These are phyloP conservation scores for Oenanthe oenanthe DNA, from an alignment of 2,113 vertebrate genomes.

Conservation along the genomic window DNA sequence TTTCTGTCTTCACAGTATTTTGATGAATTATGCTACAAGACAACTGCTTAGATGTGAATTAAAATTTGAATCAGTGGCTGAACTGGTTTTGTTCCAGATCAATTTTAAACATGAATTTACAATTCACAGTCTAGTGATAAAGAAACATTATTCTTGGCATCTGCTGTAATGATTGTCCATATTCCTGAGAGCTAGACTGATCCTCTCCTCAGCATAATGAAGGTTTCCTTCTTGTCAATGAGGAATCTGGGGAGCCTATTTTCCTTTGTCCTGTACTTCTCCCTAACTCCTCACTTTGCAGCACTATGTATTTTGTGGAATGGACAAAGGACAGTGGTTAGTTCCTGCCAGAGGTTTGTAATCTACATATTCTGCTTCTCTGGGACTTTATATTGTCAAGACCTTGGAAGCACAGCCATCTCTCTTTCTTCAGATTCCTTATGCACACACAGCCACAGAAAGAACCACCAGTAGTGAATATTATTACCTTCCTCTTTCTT, in stretches of 20 bases:
- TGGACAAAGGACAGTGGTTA: not conserved
- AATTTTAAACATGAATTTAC: not conserved
- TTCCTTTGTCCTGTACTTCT: not conserved
- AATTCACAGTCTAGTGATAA: not conserved
- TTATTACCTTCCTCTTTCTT: not conserved
- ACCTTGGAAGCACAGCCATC: not conserved
- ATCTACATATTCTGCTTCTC: not conserved
- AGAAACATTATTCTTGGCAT: not conserved
- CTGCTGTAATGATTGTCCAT: not conserved
- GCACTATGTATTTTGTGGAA: not conserved
- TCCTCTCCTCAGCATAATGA: not conserved
- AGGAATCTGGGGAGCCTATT: not conserved
- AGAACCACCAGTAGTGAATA: not conserved
- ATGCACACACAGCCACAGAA: not conserved
- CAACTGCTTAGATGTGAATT: not conserved
- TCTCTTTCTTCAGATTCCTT: not conserved
- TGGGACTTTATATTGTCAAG: not conserved
- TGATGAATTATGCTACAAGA: not conserved
- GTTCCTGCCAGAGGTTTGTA: not conserved
- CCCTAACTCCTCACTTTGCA: not conserved
- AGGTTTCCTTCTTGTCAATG: not conserved
- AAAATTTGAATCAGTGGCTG: not conserved
- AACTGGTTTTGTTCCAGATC: not conserved
- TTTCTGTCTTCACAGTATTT: not conserved
- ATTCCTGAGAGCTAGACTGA: not conserved